These are phyloP conservation scores for Forficula auricularia DNA, from an alignment of 1,140 invertebrate species.

Conservation along the genomic window DNA sequence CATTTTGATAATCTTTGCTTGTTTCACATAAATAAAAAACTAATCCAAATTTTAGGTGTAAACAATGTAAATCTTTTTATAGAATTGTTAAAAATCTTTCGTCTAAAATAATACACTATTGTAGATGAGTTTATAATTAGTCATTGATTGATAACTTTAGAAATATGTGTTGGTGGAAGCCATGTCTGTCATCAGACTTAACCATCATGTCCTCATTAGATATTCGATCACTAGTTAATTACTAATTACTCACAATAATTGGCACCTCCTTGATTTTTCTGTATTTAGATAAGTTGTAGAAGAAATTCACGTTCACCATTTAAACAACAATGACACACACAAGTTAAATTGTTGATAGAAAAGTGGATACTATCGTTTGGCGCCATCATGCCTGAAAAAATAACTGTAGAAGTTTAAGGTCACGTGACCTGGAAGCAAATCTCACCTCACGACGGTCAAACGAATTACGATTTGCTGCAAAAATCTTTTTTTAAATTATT, in stretches of 20 bases:
- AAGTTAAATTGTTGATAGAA: conserved; percentile 27
- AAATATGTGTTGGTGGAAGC: conserved; percentile 4
- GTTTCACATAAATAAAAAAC: not conserved
- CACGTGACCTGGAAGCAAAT: conserved; percentile 30
- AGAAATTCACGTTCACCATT: conserved; percentile 7
- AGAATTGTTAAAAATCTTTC: no score
- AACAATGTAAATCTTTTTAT: no score
- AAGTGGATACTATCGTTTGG: conserved; percentile 33
- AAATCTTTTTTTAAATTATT: no score
- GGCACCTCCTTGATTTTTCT: conserved; percentile 7
- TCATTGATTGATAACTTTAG: not conserved
- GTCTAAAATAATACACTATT: no score
- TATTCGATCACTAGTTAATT: conserved; percentile 21
- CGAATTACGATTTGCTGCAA: not conserved
- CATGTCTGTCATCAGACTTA: conserved; percentile 23
- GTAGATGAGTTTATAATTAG: no score
- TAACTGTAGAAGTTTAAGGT: conserved; percentile 30
- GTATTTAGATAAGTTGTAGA: conserved; percentile 10
- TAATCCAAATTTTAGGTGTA: no score
- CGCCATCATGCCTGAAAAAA: conserved; percentile 40
- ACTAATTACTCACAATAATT: conserved; percentile 20
- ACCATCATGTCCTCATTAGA: conserved; percentile 38
- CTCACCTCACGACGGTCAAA: conserved; percentile 18
- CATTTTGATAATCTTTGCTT: not conserved
- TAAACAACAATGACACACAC: conserved; percentile 17